Base-by-base conservation (phyloP, 2,888 invertebrate genomes). In the Tenthredo livida region DNA sequence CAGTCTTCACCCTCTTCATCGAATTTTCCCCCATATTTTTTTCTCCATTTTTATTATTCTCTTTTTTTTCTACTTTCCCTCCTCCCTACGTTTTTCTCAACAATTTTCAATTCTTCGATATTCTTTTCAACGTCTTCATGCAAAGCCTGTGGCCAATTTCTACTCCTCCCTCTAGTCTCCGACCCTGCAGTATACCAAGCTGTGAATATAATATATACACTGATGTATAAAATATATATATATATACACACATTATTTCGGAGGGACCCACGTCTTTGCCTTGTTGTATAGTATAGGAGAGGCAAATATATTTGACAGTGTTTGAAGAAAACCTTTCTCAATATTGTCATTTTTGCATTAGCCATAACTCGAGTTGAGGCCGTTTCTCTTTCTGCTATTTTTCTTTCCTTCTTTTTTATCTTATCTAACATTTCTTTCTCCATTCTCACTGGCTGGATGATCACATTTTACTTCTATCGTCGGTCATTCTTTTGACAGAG, bases 391-490 rank as follows among this genome's bases (percentile, higher is more conserved):
- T 17, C 54, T 77, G 77, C 50, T n/a, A 73, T 73, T 43, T 73
- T 73, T 43, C 3, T 33, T 33, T 33, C 4, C 33, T 33, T 7
- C 25, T 43, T 21, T 72, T 40, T 73, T 50, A n/a, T 75, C 47
- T 21, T 50, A 25, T 25, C 15, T 5, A 2, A 47, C 17, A 9
- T 29, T 75, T 37, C 21, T 37, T 17, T 58, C 10, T n/a, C n/a
- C 10, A 54, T 78, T 21, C 54, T 40, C n/a, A 21, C n/a, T 67
- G 75, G 47, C 40, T 33, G 21, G 47, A 75, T 47, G 75, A 75
- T 47, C 77, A 33, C 54, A 77, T 77, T 78, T 78, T 33, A 78
- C 43, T 80, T 61, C 33, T 58, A 80, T 80, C 80, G 61, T 80
- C 80, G 80, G 80, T 80, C 80, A 80, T 80, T 61, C 61, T n/a